A percentile compares a stretch with the other conserved stretches of the same genome.
Conservation (phyloP, 2,113 vertebrate genomes). For the Lonchura striata region DNA sequence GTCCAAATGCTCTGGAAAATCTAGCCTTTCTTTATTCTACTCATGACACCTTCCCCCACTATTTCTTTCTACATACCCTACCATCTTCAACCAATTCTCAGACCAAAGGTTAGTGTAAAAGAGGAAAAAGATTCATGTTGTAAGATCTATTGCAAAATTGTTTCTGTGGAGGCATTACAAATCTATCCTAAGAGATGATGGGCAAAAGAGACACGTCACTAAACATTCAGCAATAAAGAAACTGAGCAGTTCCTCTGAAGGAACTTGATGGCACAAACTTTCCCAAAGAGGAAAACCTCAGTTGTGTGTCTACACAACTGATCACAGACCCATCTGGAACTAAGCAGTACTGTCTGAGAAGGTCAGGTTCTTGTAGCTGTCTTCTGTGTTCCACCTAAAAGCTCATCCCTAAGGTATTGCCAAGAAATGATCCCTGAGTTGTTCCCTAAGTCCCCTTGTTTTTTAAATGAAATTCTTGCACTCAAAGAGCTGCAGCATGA, state of each 20-base stretch:
- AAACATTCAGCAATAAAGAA: not conserved
- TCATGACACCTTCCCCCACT: not conserved
- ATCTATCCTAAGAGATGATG: not conserved
- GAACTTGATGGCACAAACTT: not conserved
- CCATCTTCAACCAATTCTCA: not conserved
- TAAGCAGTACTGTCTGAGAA: not conserved
- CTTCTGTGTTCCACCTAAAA: not conserved
- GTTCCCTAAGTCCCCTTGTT: not conserved
- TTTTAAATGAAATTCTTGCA: not conserved
- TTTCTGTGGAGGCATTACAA: not conserved
- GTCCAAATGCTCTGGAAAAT: not conserved
- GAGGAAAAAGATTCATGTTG: not conserved
- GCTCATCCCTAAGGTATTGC: not conserved
- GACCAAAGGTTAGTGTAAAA: not conserved
- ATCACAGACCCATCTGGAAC: not conserved
- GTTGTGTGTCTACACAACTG: not conserved
- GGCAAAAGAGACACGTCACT: not conserved
- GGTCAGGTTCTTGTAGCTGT: not conserved
- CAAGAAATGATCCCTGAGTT: fast-evolving
- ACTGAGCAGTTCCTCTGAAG: not conserved
- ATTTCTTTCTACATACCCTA: not conserved
- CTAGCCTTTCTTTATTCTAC: not conserved
- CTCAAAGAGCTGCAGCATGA: not conserved
- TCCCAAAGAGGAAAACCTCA: not conserved
- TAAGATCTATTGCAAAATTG: not conserved